These are phyloP conservation scores for Drosophila demipolita DNA, from an alignment of 2,888 invertebrate genomes.

Conservation along the genomic window DNA sequence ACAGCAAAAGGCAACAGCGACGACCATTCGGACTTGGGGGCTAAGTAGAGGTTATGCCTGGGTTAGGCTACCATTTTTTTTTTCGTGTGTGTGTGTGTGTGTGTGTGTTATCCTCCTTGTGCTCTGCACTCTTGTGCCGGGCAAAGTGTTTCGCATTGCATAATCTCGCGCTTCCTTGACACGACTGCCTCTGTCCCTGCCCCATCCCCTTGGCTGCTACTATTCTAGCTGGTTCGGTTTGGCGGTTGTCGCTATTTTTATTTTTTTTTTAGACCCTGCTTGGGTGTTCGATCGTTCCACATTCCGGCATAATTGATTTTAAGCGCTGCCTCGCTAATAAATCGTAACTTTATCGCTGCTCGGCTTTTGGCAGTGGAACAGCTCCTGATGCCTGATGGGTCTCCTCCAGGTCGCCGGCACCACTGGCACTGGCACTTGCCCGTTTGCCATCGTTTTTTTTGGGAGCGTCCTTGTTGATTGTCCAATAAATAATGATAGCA, in stretches of 20 bases:
- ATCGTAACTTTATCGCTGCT: slow-evolving; percentile 83
- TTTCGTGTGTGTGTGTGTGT: neutral
- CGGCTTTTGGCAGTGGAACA: slow-evolving; percentile 22
- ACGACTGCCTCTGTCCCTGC: slow-evolving; percentile 20
- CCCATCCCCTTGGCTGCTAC: neutral
- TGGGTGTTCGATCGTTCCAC: slow-evolving; percentile 82
- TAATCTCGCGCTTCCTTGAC: slow-evolving; percentile 72
- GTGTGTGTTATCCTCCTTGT: slow-evolving; percentile 9
- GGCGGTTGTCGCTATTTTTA: slow-evolving; percentile 23
- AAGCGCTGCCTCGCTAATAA: slow-evolving; percentile 83
- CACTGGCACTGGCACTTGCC: slow-evolving; percentile 22
- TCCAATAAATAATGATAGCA: slow-evolving; percentile 75
- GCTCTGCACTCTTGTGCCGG: slow-evolving; percentile 39
- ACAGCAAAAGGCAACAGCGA: slow-evolving; percentile 53
- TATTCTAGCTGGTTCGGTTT: slow-evolving; percentile 26
- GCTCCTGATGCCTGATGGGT: slow-evolving; percentile 26
- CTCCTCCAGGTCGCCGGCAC: slow-evolving; percentile 13
- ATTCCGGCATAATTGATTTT: slow-evolving; percentile 84
- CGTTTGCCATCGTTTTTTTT: slow-evolving; percentile 43
- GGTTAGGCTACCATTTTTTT: slow-evolving; percentile 72
- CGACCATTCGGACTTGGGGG: slow-evolving; percentile 55
- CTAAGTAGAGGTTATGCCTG: slow-evolving; percentile 77
- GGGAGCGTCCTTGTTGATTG: slow-evolving; percentile 54
- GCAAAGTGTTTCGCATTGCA: slow-evolving; percentile 78
- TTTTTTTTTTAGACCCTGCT: slow-evolving; percentile 46